phyloP scores from a whole-genome alignment of 2,888 invertebrate species.

The Perizoma flavofasciatum region DNA sequence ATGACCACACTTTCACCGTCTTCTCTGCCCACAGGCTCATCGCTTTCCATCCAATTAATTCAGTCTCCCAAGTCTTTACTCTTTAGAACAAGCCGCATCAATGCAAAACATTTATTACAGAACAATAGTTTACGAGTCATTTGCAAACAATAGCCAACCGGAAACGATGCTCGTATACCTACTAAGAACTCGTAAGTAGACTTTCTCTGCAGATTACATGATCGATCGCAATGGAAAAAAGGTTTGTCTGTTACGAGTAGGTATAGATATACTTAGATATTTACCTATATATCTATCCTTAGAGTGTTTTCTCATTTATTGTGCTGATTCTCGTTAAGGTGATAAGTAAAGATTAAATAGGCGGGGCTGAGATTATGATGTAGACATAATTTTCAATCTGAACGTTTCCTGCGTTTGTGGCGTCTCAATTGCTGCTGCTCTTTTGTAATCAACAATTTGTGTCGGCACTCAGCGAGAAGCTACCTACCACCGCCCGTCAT shows the following conservation, averaged over 20 bases:
- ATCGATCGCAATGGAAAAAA: constrained; percentile 42
- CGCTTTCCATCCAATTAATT: constrained; percentile 49
- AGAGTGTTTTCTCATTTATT: constrained; percentile 8
- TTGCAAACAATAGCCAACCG: constrained; percentile 69
- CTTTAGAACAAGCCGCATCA: constrained; percentile 32
- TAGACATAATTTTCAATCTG: constrained; percentile 79
- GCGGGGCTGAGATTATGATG: constrained; percentile 50
- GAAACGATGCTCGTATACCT: constrained; percentile 51
- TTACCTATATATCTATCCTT: background rate
- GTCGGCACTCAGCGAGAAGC: constrained; percentile 67
- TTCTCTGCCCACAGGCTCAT: constrained; percentile 49
- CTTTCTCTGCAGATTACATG: constrained; percentile 58
- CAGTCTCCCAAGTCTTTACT: constrained; percentile 39
- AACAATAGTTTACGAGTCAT: constrained; percentile 59
- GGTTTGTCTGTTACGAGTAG: background rate
- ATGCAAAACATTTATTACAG: constrained; percentile 42
- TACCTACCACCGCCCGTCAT: constrained; percentile 55
- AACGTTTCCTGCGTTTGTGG: constrained; percentile 73
- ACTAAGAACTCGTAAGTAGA: constrained; percentile 47
- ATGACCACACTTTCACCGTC: constrained; percentile 65
- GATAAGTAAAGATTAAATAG: constrained; percentile 34
- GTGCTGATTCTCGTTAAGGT: constrained; percentile 9
- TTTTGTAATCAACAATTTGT: constrained; percentile 82
- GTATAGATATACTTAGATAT: no score
- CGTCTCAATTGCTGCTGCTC: constrained; percentile 81